Base-by-base conservation (phyloP, 2,888 invertebrate genomes). In the Caenorhabditis becei region DNA sequence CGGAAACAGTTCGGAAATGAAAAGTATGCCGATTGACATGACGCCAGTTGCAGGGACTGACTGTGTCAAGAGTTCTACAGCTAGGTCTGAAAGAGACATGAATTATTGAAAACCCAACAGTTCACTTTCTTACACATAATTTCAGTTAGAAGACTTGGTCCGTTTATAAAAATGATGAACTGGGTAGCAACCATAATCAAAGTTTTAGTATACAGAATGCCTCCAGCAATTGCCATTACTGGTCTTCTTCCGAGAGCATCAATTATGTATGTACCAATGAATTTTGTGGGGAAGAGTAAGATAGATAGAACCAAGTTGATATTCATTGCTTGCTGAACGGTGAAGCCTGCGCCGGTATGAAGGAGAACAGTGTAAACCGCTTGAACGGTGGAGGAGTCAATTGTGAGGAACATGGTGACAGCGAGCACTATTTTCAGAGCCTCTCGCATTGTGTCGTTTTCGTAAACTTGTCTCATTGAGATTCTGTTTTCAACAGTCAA, bases 1-100 rank as follows among this genome's bases (percentile, higher is more conserved):
- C 18, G 84, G 84, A n/a, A 84, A 79, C 1, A 84, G 65, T 69
- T 84, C 84, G 1, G 70, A 37, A 20, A 80, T 69, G 26, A 84
- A 63, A 1, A 84, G 70, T 0, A 69, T 58, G 0, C 74, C 62
- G 2, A 84, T 35, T 14, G 79, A 78, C 1, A 24, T 18, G 0
- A 81, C 49, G n/a, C 84, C 84, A 11, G 80, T 82, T 14, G 80
- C 81, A 0, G 54, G 14, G 2, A 61, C 44, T 4, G 77, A 51
- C n/a, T 84, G 74, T 1, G 65, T 44, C 2, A 83, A 16, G 8
- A 69, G 24, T 51, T 84, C 75, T 10, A 63, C 77, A 7, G n/a
- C 20, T n/a, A 81, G 28, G 37, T 72, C 84, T 84, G 62, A 23
- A 84, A n/a, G n/a, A n/a, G n/a, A n/a, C 4, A 32, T 4, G 32